Conservation (phyloP, 2,797 vertebrate genomes). For the Ctenopoma multispine region DNA sequence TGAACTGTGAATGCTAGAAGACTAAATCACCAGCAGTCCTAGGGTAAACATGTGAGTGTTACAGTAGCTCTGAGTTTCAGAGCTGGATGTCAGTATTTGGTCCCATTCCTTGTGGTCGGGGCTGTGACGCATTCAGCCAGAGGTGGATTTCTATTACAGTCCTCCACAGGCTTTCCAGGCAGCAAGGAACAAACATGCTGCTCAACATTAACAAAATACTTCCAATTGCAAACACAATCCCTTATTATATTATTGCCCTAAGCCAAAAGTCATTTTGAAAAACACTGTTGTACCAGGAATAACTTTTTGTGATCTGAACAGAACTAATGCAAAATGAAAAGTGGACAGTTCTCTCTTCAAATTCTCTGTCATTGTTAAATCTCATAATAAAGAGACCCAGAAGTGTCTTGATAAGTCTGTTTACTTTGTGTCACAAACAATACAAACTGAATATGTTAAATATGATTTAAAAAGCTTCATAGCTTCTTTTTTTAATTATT, state of each 20-base stretch:
- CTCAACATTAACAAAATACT: conserved; percentile 39
- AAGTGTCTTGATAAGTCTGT: background rate
- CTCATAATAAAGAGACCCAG: background rate
- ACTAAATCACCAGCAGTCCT: conserved; percentile 39
- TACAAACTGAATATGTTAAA: too few relatives aligned
- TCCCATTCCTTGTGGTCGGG: conserved; percentile 61
- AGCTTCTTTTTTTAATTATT: too few relatives aligned
- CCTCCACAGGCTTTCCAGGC: conserved; percentile 34
- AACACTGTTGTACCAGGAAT: background rate
- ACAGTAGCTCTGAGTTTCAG: conserved; percentile 48
- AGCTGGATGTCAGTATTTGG: conserved; percentile 71
- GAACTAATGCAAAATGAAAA: conserved; percentile 13
- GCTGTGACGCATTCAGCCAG: conserved; percentile 61
- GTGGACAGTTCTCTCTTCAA: background rate
- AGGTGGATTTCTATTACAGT: conserved; percentile 47
- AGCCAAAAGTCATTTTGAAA: conserved; percentile 48
- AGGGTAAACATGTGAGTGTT: conserved; percentile 58
- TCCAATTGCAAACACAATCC: conserved; percentile 48
- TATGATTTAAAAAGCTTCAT: too few relatives aligned
- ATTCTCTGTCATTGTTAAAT: background rate
- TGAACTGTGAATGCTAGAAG: conserved; percentile 31
- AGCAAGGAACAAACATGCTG: conserved; percentile 61
- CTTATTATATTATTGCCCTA: conserved; percentile 43
- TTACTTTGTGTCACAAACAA: too few relatives aligned
- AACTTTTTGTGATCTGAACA: conserved; percentile 21